Percentiles rank a stretch among this genome's conserved stretches.
These are phyloP conservation scores for Spicauda simplicius DNA, from an alignment of 2,888 invertebrate species.

Conservation along the genomic window DNA sequence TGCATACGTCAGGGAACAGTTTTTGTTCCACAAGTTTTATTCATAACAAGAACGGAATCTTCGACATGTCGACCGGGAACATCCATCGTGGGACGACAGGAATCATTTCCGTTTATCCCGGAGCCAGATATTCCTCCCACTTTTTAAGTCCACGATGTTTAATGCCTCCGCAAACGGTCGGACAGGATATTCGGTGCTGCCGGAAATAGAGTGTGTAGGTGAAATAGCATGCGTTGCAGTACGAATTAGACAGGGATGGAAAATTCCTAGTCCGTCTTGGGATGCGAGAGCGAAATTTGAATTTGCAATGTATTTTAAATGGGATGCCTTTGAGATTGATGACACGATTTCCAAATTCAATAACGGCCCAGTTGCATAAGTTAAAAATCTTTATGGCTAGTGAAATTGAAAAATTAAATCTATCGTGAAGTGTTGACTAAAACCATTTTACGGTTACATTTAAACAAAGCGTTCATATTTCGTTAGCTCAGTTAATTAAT, in stretches of 20 bases:
- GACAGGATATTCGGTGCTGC: constrained; percentile 69
- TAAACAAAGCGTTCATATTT: constrained; percentile 26
- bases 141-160: constrained; percentile 74
- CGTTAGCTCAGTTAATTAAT: constrained; percentile 62
- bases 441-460: constrained; percentile 19
- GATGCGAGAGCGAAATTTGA: constrained; percentile 34
- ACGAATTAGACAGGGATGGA: constrained; percentile 51
- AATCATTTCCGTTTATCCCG: constrained; percentile 78
- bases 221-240: constrained; percentile 55
- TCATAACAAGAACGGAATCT: constrained; percentile 37
- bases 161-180: constrained; percentile 59
- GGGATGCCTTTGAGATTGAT: constrained; percentile 32
- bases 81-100: constrained; percentile 59
- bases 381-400: neutral
- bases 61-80: constrained; percentile 32
- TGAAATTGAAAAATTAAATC: neutral
- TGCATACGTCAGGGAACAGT: constrained; percentile 28
- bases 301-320: constrained; percentile 36
- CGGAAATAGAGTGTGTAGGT: constrained; percentile 80
- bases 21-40: constrained; percentile 32
- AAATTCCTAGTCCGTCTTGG: constrained; percentile 27
- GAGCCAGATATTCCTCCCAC: constrained; percentile 74
- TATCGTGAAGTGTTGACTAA: neutral
- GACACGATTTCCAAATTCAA: constrained; percentile 35
- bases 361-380: constrained; percentile 5